Percentiles rank a stretch among this genome's conserved stretches.
phyloP scores from a whole-genome alignment of 1,140 invertebrate species.

The Oncopeltus fasciatus region DNA sequence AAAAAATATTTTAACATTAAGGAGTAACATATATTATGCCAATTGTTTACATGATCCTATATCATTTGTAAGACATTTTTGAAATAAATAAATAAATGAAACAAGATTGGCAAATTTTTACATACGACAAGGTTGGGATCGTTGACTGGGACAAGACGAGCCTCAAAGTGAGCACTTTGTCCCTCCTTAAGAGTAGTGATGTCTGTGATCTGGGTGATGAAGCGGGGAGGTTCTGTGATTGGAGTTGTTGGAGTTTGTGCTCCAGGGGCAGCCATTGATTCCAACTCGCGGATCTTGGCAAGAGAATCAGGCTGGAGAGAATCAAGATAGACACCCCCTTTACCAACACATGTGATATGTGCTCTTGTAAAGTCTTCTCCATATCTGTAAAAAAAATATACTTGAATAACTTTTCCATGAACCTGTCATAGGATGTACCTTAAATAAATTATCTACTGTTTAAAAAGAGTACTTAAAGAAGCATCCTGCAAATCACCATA shows the following conservation, averaged over 20 bases:
- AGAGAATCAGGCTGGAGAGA: constrained; percentile 87
- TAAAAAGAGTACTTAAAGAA: no score
- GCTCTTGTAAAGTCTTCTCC: constrained; percentile 78
- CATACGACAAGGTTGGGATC: constrained; percentile 67
- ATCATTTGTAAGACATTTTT: no score
- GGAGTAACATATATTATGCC: no score
- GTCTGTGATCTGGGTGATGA: constrained; percentile 72
- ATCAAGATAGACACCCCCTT: constrained; percentile 80
- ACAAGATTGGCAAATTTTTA: no score
- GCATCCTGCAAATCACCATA: no score
- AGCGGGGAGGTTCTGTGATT: constrained; percentile 70
- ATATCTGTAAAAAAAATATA: constrained; percentile 34
- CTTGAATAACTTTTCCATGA: no score
- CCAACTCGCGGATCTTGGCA: constrained; percentile 71
- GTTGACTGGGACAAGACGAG: constrained; percentile 70
- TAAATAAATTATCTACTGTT: no score
- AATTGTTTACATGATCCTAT: no score
- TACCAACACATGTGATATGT: constrained; percentile 64
- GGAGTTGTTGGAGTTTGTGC: constrained; percentile 45
- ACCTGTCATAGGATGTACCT: no score
- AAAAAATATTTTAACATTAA: no score
- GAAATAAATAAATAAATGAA: no score
- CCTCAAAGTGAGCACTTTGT: constrained; percentile 88
- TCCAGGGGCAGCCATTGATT: constrained; percentile 44
- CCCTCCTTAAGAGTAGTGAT: constrained; percentile 75